Conservation (phyloP, 1,140 invertebrate species). For the Argopecten irradians region DNA sequence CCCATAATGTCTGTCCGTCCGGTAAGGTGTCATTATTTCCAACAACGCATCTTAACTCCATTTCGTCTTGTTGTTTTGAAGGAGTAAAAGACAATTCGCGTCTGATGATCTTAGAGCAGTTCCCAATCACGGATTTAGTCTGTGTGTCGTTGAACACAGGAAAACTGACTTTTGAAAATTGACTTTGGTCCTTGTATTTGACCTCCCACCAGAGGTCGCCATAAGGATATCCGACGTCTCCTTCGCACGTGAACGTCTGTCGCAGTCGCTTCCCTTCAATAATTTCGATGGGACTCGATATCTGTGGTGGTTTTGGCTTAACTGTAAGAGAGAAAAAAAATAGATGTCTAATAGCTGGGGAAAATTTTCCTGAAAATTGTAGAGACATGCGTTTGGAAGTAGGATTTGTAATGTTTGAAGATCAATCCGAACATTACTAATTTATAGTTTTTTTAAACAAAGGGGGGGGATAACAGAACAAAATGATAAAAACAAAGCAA, state of each 20-base stretch:
- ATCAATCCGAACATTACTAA: too few species aligned
- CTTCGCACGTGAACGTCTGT: constrained; percentile 39
- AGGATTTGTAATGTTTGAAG: too few species aligned
- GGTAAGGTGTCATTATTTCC: constrained; percentile 35
- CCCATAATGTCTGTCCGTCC: constrained; percentile 24
- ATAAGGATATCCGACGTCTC: constrained; percentile 46
- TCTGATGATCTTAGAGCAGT: constrained; percentile 37
- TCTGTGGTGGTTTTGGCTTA: constrained; percentile 42
- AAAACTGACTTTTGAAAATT: constrained; percentile 16
- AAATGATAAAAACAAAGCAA: too few species aligned
- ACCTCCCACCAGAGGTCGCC: constrained; percentile 39
- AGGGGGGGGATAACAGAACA: too few species aligned
- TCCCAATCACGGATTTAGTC: background rate
- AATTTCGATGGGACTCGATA: constrained; percentile 43
- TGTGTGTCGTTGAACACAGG: constrained; percentile 25
- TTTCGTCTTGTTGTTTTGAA: constrained; percentile 32
- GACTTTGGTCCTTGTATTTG: constrained; percentile 10
- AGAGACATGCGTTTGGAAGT: too few species aligned
- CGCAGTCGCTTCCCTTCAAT: constrained; percentile 34
- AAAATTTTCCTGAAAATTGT: background rate
- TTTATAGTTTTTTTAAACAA: too few species aligned
- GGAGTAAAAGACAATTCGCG: constrained; percentile 42
- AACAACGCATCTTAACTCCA: constrained; percentile 49
- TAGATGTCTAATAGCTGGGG: background rate
- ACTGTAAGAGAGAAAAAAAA: constrained; percentile 30